Evolutionary conservation across 1,140 invertebrate species (phyloP), one percentile per base, ranked within the genome.

Genomic region (Plutomurus gul): DNA sequence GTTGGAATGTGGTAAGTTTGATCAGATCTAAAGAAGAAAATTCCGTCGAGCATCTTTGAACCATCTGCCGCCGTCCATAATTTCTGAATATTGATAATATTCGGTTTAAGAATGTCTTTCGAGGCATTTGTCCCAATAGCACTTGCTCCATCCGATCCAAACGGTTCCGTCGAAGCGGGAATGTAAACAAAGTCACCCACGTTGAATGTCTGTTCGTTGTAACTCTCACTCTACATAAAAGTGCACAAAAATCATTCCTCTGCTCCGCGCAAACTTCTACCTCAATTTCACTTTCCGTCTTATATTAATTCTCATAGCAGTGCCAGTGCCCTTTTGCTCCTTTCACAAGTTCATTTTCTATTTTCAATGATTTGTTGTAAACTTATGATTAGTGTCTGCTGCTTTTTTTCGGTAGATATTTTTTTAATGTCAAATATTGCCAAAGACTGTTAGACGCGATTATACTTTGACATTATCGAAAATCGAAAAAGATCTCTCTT

Each of bases 1-100:
- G 95, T 96, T 6, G 96, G 93, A 3, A 97, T 90, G 87, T 99
- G 97, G 88, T 94, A 99, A 0, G 98, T 99, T 87, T 99, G 97
- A 84, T 94, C 92, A 0, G 95, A 95, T 85, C 94, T 87, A 84
- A 92, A 93, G 85, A 93, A 95, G 85, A 93, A 93, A 85, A 94
- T 95, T 16, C 95, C 96, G 85, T 96, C 94, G 49, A 99, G 89
- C 90, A 96, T 95, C 82, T 95, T 92, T 81, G 94, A 92, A 27
- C 92, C 92, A 71, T 93, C 92, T 10, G 91, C 88, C 85, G 95
- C 95, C 0, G 93, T 95, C 92, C 92, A 95, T 18, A 94, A 90
- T 40, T 92, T 89, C 86, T 98, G 95, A 77, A 99, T 95, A 82
- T 94, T 90, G 71, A 97, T 90, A 73, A 99, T 95, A 81, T 94